phyloP scores from a whole-genome alignment of 2,888 invertebrate species.

The Helicoverpa assulta region DNA sequence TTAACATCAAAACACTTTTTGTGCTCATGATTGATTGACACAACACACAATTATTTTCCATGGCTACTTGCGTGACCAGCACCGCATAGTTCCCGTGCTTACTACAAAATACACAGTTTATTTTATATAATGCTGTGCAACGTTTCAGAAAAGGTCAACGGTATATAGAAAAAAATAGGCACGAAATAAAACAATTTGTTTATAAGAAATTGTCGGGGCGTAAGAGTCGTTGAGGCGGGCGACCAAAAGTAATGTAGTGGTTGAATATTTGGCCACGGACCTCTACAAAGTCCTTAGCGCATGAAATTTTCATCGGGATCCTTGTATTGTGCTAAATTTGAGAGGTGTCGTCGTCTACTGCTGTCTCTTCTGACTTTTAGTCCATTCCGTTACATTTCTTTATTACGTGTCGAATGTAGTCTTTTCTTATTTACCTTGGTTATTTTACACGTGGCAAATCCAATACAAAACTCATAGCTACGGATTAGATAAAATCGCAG shows the following conservation, averaged over 20 bases:
- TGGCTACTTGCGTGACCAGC: slow-evolving; percentile 56
- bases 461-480: too few species aligned
- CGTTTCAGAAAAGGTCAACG: slow-evolving; percentile 54
- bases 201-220: slow-evolving; percentile 69
- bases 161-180: slow-evolving; percentile 53
- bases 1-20: slow-evolving; percentile 54
- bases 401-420: slow-evolving; percentile 38
- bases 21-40: slow-evolving; percentile 57
- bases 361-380: slow-evolving; percentile 44
- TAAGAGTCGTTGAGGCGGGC: slow-evolving; percentile 62
- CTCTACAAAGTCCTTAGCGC: slow-evolving; percentile 73
- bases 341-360: slow-evolving; percentile 68
- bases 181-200: slow-evolving; percentile 73
- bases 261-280: slow-evolving; percentile 76
- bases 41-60: slow-evolving; percentile 53
- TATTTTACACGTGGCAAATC: too few species aligned
- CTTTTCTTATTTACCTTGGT: slow-evolving; percentile 18
- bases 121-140: slow-evolving; percentile 49
- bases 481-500: too few species aligned
- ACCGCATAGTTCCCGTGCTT: slow-evolving; percentile 38
- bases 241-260: slow-evolving; percentile 80
- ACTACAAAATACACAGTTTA: slow-evolving; percentile 50
- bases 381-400: slow-evolving; percentile 22
- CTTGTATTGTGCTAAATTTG: slow-evolving; percentile 65
- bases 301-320: slow-evolving; percentile 77